Conservation (phyloP, 2,888 invertebrate species). For the Biston stratarius region DNA sequence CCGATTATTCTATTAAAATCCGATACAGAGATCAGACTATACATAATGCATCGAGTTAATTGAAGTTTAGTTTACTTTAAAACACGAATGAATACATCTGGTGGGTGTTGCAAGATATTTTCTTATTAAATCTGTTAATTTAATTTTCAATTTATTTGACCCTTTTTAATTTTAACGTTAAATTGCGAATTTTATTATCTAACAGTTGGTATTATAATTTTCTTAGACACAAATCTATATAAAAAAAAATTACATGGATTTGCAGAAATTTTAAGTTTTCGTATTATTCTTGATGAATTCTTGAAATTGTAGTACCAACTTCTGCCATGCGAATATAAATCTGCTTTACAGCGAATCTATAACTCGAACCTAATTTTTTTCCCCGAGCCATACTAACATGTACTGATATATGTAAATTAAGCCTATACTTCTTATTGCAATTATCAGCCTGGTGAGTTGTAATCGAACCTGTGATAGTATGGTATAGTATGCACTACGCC, state of each 20-base stretch:
- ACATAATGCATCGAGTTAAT: no score
- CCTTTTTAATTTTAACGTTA: background rate
- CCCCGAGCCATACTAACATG: background rate
- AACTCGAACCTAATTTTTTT: background rate
- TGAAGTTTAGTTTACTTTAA: background rate
- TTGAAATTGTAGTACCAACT: background rate
- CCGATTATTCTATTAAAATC: no score
- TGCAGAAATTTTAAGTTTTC: no score
- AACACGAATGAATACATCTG: background rate
- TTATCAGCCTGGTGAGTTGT: no score
- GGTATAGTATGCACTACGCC: no score
- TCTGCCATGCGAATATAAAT: background rate
- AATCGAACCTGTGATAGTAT: no score
- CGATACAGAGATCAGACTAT: no score
- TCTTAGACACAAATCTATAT: background rate
- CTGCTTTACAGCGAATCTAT: background rate
- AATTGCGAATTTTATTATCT: background rate
- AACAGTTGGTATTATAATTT: background rate
- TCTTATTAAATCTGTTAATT: no score
- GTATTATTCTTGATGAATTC: no score
- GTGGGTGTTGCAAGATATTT: background rate
- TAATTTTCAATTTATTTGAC: background rate
- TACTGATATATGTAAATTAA: no score
- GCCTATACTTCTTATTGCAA: no score
- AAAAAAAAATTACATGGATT: background rate